phyloP scores from a whole-genome alignment of 2,888 invertebrate genomes.

The Hemaris fuciformis region DNA sequence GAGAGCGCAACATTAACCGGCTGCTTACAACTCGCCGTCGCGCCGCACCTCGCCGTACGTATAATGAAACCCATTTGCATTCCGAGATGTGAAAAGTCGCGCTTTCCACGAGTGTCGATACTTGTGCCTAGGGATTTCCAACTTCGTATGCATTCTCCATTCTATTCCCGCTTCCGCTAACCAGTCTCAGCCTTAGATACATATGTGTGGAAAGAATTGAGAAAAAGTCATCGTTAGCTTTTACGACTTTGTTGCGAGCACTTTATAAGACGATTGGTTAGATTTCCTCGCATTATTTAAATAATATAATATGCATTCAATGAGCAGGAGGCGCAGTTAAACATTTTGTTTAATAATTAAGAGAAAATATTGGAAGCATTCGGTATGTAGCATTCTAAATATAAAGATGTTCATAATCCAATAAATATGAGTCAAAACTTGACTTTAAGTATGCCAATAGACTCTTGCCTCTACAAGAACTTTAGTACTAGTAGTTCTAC shows the following conservation, averaged over 20 bases:
- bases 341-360: too few species aligned
- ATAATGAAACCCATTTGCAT: slow-evolving; percentile 34
- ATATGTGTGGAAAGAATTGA: neutral
- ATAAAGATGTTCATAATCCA: too few species aligned
- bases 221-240: slow-evolving; percentile 4
- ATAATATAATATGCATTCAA: too few species aligned
- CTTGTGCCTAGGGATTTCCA: slow-evolving; percentile 42
- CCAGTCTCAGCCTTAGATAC: slow-evolving; percentile 14
- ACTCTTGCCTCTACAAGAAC: too few species aligned
- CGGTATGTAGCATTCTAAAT: too few species aligned
- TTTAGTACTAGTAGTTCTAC: too few species aligned
- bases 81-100: slow-evolving; percentile 42
- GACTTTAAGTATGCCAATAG: too few species aligned
- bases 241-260: slow-evolving; percentile 1
- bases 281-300: neutral
- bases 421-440: too few species aligned
- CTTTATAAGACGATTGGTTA: neutral
- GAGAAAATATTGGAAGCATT: too few species aligned
- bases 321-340: neutral
- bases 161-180: slow-evolving; percentile 27
- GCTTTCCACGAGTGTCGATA: slow-evolving; percentile 32
- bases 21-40: neutral
- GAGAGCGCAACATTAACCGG: neutral
- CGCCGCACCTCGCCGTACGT: neutral
- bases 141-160: slow-evolving; percentile 35